Evolutionary conservation across 2,888 invertebrate genomes (phyloP), one percentile per base, ranked within the genome.

Genomic region (Zootermopsis nevadensis): DNA sequence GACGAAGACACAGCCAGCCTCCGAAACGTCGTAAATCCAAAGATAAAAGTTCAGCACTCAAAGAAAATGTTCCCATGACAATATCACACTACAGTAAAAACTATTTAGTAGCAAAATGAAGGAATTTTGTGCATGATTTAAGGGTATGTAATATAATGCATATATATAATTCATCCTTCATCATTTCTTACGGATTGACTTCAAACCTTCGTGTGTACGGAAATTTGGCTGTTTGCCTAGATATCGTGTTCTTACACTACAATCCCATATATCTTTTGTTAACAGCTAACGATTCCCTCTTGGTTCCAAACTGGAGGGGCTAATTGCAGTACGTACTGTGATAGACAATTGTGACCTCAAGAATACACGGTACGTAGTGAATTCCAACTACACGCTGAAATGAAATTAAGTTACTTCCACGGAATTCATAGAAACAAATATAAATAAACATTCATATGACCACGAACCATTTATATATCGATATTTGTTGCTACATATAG

Each of bases 191-290:
- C 12, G 42, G 42, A 8, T 12, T 42, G 15, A 42, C 42, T 15
- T 42, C 42, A 42, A 15, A 42, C 8, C 3, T 15, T 42, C 42
- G 42, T 12, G 42, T 15, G 15, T 12, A 3, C 15, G 42, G 42
- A 42, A 42, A 42, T 42, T 67, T 67, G 67, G 67, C 67, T 30
- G 19, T 67, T 27, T 67, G 67, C 67, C 67, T 67, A 30, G 67
- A 67, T 8, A 15, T 6, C 15, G 67, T 67, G 30, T 67, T 67
- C n/a, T 8, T 30, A 1, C 2, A 55, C 1, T 12, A 31, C 30
- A 60, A 24, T 24, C 0, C 24, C n/a, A 30, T 27, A 67, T n/a
- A 7, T 55, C 10, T 67, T 60, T 67, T 67, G 30, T 67, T 67
- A 67, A 31, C 67, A 67, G 31, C 27, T 27, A 30, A 67, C 31